Conservation (phyloP, 2,113 vertebrate species). For the Tragelaphus buxtoni region DNA sequence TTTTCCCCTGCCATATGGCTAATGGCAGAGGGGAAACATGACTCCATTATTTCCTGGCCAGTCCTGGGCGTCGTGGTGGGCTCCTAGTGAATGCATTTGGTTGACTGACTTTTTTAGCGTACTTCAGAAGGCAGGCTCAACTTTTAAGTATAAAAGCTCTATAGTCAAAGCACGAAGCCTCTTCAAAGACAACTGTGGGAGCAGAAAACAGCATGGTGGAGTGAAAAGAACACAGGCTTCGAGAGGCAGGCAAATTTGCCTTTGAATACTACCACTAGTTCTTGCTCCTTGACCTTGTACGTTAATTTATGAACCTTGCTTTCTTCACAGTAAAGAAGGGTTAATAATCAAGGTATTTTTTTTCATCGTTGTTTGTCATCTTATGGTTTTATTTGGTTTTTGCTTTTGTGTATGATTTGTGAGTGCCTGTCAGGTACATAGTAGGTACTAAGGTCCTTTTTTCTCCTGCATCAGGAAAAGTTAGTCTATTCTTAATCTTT, state of each 20-base stretch:
- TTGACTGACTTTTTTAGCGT: conserved; percentile 25
- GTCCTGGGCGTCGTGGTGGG: conserved; percentile 16
- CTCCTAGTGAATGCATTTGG: background rate
- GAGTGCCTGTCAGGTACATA: background rate
- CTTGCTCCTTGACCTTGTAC: background rate
- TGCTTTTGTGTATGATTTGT: background rate
- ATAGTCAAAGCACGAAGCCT: conserved; percentile 3
- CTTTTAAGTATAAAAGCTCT: conserved; percentile 46
- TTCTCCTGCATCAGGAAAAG: background rate
- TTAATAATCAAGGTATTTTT: background rate
- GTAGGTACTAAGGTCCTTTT: background rate
- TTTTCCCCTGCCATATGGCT: conserved; percentile 71
- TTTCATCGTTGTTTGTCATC: background rate
- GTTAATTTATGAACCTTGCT: background rate
- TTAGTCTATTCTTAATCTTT: background rate
- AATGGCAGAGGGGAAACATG: conserved; percentile 74
- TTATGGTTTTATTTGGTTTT: background rate
- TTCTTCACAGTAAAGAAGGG: background rate
- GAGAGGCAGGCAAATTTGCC: background rate
- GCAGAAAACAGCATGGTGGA: background rate
- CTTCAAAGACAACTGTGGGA: background rate
- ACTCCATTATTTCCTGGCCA: conserved; percentile 70
- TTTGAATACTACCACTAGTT: background rate
- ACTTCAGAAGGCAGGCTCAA: conserved; percentile 52
- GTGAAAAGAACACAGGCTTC: background rate